Evolutionary conservation across 2,113 vertebrate species (phyloP).

Genomic region (Pelvicachromis taeniatus): DNA sequence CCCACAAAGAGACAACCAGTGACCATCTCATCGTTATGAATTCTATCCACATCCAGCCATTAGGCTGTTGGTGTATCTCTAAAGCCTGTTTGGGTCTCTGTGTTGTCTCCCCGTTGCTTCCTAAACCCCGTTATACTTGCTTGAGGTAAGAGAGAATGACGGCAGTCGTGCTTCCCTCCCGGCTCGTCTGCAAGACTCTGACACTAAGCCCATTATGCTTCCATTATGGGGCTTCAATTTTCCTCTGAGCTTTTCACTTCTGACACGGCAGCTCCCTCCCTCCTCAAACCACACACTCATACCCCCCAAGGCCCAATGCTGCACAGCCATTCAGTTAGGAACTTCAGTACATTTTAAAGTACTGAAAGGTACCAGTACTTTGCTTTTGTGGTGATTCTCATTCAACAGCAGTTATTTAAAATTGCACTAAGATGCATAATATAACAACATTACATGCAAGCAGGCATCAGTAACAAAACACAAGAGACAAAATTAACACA

Average conservation of each 20-base stretch:
- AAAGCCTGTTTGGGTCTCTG: constrained; percentile 58
- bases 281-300: constrained; percentile 57
- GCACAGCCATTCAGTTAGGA: background rate
- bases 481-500: background rate
- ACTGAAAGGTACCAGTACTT: background rate
- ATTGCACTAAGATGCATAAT: background rate
- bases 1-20: constrained; percentile 51
- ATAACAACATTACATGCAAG: background rate
- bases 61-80: constrained; percentile 53
- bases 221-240: constrained; percentile 77
- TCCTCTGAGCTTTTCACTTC: constrained; percentile 71
- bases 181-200: constrained; percentile 68
- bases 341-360: constrained; percentile 5
- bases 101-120: constrained; percentile 59
- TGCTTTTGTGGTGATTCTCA: background rate
- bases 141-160: constrained; percentile 69
- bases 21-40: constrained; percentile 48
- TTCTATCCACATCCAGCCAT: constrained; percentile 60
- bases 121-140: constrained; percentile 54
- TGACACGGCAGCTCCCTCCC: constrained; percentile 66
- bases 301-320: background rate
- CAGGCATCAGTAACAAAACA: background rate
- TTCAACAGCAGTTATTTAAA: background rate
- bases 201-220: constrained; percentile 80
- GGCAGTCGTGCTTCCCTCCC: constrained; percentile 41